Base-by-base conservation (phyloP, 2,797 vertebrate species). In the Prunella strophiata region DNA sequence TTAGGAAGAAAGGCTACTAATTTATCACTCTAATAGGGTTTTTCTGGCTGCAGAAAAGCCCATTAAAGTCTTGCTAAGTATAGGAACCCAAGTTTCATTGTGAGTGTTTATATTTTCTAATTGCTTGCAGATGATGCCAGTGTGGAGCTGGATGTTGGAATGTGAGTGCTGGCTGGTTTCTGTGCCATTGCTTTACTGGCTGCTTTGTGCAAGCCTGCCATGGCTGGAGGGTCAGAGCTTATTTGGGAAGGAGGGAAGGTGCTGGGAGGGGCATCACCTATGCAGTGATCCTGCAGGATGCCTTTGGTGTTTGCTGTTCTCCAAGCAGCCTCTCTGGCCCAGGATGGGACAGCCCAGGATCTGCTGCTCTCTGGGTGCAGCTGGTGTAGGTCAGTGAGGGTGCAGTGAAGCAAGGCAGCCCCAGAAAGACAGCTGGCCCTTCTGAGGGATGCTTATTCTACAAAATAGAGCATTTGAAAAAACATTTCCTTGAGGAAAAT, bases 11-110 rank as follows among this genome's bases (percentile, higher is more conserved):
- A 91, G 52, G 57, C 90, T 81, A 92, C 88, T 91, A 76, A 87
- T 95, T 68, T 86, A 85, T 94, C 71, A 65, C 61, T 36, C 52
- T 68, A 93, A 76, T 79, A 88, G 86, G 78, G 34, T 89, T 95
- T 94, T 96, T 93, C 94, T 97, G 93, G 82, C 95, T 67, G 78
- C 94, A 96, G 92, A 90, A 96, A 96, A 93, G 75, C 78, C 86
- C 95, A 73, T 96, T 92, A 96, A 97, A 82, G 82, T 62, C 95
- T 94, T 67, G 58, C 91, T 95, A 96, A 96, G 95, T 88, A 94
- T 86, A 90, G 91, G 94, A 96, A 61, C 82, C 59, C 42, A n/a
- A 57, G 68, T 86, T 91, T 68, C 74, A 65, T 93, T 92, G 91
- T 55, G 89, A 92, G 78, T 90, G 90, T 90, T 91, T 89, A 66